Conservation (phyloP, 2,797 vertebrate species). For the Galago senegalensis region DNA sequence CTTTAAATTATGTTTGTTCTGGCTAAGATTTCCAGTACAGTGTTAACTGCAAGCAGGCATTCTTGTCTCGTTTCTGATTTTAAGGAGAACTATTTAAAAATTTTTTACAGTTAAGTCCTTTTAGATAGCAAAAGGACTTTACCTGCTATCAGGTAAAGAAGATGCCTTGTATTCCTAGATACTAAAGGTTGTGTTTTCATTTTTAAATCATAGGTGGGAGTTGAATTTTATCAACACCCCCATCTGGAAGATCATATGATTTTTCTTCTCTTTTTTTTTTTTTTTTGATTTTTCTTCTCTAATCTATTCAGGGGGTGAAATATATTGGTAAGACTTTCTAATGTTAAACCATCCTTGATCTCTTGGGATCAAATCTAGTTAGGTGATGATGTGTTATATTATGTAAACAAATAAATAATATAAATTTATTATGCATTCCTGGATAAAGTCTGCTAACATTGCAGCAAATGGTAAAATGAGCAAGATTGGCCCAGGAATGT, state of each 20-base stretch:
- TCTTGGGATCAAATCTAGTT: neutral
- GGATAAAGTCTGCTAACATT: neutral
- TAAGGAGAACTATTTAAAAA: slow-evolving; percentile 31
- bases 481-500: neutral
- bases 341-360: slow-evolving; percentile 6
- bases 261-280: neutral
- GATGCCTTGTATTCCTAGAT: neutral
- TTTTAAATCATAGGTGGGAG: neutral
- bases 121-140: neutral
- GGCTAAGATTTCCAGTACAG: neutral
- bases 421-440: neutral
- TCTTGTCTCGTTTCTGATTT: neutral
- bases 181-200: slow-evolving; percentile 5
- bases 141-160: neutral
- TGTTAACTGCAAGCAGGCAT: neutral
- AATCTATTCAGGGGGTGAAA: neutral
- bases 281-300: neutral
- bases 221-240: slow-evolving; percentile 23
- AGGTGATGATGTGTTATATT: neutral
- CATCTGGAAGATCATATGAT: neutral
- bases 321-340: neutral
- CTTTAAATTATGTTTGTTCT: neutral
- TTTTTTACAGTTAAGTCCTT: neutral
- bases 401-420: too few species aligned
- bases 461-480: neutral